phyloP scores from a whole-genome alignment of 1,140 invertebrate genomes.

The Choristoneura fumiferana region DNA sequence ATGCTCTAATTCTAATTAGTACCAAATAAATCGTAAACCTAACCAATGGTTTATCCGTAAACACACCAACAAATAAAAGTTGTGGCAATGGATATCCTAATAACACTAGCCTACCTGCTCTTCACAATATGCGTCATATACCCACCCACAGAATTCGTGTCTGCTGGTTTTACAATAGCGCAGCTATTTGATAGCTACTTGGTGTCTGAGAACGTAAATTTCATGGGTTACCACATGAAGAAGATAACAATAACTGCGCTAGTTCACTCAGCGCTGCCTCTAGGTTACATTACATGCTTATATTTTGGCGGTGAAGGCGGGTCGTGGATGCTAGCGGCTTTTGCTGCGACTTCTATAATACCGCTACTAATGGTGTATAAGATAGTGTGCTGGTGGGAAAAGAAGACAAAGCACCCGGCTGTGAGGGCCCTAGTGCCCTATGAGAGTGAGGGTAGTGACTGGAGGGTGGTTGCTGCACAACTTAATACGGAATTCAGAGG shows the following conservation, averaged over 20 bases:
- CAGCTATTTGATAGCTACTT: conserved; percentile 82
- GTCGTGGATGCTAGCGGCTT: conserved; percentile 57
- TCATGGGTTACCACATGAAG: conserved; percentile 86
- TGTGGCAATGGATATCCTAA: conserved; percentile 74
- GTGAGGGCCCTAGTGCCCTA: conserved; percentile 83
- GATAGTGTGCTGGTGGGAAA: conserved; percentile 82
- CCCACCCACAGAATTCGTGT: conserved; percentile 87
- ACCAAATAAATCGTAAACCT: not conserved
- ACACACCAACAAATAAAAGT: not conserved
- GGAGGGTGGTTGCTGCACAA: conserved; percentile 83
- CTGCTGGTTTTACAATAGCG: conserved; percentile 86
- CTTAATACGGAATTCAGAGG: conserved; percentile 90
- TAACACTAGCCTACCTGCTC: conserved; percentile 84
- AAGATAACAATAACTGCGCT: conserved; percentile 83
- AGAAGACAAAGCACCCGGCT: conserved; percentile 88
- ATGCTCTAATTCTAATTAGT: not conserved
- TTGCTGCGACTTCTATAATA: conserved; percentile 48
- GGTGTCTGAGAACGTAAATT: conserved; percentile 84
- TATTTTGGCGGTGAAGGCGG: conserved; percentile 49
- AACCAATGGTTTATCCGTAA: not conserved
- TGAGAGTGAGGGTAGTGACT: conserved; percentile 80
- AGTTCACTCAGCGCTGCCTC: conserved; percentile 83
- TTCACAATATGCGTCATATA: conserved; percentile 85
- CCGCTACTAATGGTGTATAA: conserved; percentile 61
- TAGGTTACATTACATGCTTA: conserved; percentile 81